Percentiles rank a stretch among this genome's conserved stretches.
These are phyloP conservation scores for Anoplophora glabripennis DNA, from an alignment of 1,140 invertebrate species.

Conservation along the genomic window DNA sequence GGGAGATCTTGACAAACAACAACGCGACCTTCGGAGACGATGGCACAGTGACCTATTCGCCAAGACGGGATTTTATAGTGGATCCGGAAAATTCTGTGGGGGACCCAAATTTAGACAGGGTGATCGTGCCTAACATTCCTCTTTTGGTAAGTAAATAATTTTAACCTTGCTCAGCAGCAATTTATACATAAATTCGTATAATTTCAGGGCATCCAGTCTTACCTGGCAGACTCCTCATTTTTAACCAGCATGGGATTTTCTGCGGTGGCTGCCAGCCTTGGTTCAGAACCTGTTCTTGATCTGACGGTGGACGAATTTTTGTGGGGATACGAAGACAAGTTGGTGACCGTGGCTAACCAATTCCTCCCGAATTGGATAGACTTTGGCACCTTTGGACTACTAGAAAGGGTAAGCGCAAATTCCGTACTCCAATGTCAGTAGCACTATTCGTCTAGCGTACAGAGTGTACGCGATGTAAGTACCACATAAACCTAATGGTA, in stretches of 20 bases:
- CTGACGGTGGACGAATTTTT: constrained; percentile 71
- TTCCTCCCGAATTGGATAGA: constrained; percentile 70
- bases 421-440: not conserved
- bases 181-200: constrained; percentile 23
- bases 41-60: constrained; percentile 72
- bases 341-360: constrained; percentile 66
- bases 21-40: constrained; percentile 64
- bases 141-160: constrained; percentile 61
- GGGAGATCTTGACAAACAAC: constrained; percentile 66
- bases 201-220: constrained; percentile 63
- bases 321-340: constrained; percentile 81
- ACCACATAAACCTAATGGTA: no score
- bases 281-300: constrained; percentile 67
- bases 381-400: constrained; percentile 73
- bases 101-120: constrained; percentile 59
- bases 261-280: constrained; percentile 58
- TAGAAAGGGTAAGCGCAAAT: constrained; percentile 69
- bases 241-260: constrained; percentile 63
- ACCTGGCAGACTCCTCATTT: constrained; percentile 56
- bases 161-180: not conserved
- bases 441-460: no score
- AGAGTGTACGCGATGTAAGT: no score
- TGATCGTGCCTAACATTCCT: constrained; percentile 75
- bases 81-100: constrained; percentile 67
- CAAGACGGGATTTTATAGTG: constrained; percentile 65